These are phyloP conservation scores for Conops quadrifasciatus DNA, from an alignment of 2,888 invertebrate genomes.

Conservation along the genomic window DNA sequence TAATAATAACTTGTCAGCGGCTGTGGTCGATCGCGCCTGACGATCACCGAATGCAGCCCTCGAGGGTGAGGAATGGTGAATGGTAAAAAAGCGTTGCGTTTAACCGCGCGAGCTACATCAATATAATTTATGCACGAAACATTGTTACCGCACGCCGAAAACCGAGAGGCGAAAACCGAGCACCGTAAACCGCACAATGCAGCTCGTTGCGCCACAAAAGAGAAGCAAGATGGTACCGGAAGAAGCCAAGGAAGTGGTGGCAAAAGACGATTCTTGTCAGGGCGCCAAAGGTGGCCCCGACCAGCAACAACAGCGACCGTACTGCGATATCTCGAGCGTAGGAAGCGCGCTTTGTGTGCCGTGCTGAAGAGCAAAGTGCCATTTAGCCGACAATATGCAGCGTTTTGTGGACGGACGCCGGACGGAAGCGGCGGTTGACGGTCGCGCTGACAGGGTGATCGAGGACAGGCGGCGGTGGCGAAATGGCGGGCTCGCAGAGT, in stretches of 20 bases:
- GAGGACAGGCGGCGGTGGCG: constrained; percentile 6
- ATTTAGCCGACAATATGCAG: constrained; percentile 42
- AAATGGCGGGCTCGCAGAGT: constrained; percentile 7
- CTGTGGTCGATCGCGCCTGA: neutral
- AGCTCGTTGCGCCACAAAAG: constrained; percentile 14
- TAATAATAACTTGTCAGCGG: no score
- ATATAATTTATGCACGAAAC: constrained; percentile 40
- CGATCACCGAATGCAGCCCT: neutral
- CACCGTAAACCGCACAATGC: constrained; percentile 34
- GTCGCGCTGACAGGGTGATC: neutral
- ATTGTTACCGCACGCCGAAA: constrained; percentile 31
- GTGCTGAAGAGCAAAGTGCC: constrained; percentile 43
- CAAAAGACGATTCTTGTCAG: constrained; percentile 33
- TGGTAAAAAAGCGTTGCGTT: constrained; percentile 14
- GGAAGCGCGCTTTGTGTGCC: constrained; percentile 46
- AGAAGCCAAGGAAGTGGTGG: constrained; percentile 39
- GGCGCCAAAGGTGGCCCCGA: neutral
- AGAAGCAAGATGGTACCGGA: constrained; percentile 19
- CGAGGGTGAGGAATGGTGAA: neutral
- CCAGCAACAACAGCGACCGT: neutral
- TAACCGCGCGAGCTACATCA: constrained; percentile 40
- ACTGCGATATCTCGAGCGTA: no score
- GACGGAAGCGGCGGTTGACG: constrained; percentile 20
- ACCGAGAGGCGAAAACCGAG: no score
- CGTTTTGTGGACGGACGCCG: constrained; percentile 35